Evolutionary conservation across 2,888 invertebrate species (phyloP).

Genomic region (Tenthredo notha): DNA sequence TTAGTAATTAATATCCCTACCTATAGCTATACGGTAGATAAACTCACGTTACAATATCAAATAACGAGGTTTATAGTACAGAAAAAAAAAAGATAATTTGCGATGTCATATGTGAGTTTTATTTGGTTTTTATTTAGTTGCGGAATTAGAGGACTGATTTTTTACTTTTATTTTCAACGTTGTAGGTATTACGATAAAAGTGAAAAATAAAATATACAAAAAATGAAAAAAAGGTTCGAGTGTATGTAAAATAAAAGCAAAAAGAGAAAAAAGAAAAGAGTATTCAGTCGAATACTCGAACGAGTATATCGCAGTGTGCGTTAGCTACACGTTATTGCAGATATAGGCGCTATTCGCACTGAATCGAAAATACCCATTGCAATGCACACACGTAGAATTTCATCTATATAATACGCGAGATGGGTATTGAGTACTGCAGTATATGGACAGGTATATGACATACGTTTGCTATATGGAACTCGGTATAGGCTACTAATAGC

Average conservation of each 20-base stretch:
- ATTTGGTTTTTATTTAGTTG: too few species aligned
- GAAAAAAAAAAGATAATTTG: too few species aligned
- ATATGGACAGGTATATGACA: slow-evolving; percentile 22
- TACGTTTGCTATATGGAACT: not conserved
- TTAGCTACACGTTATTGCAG: not conserved
- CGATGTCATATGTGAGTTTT: too few species aligned
- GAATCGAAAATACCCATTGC: slow-evolving; percentile 1
- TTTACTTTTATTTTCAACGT: not conserved
- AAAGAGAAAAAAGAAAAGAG: not conserved
- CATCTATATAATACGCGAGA: not conserved
- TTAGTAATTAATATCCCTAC: not conserved
- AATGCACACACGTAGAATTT: not conserved
- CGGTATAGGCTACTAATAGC: slow-evolving; percentile 9
- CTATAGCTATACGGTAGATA: not conserved
- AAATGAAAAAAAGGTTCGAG: not conserved
- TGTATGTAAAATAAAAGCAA: not conserved
- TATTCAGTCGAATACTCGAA: not conserved
- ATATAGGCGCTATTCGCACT: not conserved
- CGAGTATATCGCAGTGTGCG: not conserved
- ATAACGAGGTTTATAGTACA: not conserved
- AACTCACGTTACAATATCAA: not conserved
- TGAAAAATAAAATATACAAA: not conserved
- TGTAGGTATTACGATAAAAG: not conserved
- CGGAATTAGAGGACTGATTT: not conserved
- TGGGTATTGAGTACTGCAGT: slow-evolving; percentile 1